These are phyloP conservation scores for Onychostruthus taczanowskii DNA, from an alignment of 2,113 vertebrate genomes.

Conservation along the genomic window DNA sequence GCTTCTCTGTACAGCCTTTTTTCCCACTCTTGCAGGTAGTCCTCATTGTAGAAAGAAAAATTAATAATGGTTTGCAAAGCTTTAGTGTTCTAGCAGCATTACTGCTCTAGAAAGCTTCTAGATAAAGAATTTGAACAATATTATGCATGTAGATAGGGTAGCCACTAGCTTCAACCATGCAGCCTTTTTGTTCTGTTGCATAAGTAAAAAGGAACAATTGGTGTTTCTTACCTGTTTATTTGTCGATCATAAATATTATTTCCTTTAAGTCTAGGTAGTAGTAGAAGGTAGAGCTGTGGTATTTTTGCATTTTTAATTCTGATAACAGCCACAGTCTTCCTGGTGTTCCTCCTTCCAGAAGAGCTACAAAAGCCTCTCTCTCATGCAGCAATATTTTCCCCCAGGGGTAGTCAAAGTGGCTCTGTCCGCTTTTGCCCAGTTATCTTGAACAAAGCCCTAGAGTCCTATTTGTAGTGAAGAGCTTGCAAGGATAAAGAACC, in stretches of 20 bases:
- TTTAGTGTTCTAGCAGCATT: not conserved
- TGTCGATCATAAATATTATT: not conserved
- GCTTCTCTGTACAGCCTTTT: not conserved
- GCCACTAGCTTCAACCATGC: not conserved
- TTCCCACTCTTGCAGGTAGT: not conserved
- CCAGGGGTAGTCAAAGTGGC: not conserved
- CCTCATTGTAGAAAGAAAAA: not conserved
- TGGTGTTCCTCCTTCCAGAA: not conserved
- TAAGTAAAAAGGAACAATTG: not conserved
- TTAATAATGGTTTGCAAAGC: not conserved
- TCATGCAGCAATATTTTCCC: not conserved
- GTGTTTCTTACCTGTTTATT: not conserved
- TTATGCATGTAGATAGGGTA: not conserved
- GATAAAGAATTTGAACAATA: not conserved
- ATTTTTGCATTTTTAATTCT: not conserved
- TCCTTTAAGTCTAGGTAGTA: not conserved
- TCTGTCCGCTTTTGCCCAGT: not conserved
- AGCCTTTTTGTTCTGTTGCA: not conserved
- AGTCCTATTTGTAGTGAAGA: not conserved
- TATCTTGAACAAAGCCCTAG: not conserved
- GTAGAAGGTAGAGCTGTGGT: not conserved
- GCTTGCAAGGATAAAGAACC: not conserved
- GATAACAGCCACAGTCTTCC: not conserved
- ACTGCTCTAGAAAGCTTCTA: not conserved
- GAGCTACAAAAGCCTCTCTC: not conserved